phyloP scores from a whole-genome alignment of 2,797 vertebrate genomes.

The Chelidonichthys spinosus region DNA sequence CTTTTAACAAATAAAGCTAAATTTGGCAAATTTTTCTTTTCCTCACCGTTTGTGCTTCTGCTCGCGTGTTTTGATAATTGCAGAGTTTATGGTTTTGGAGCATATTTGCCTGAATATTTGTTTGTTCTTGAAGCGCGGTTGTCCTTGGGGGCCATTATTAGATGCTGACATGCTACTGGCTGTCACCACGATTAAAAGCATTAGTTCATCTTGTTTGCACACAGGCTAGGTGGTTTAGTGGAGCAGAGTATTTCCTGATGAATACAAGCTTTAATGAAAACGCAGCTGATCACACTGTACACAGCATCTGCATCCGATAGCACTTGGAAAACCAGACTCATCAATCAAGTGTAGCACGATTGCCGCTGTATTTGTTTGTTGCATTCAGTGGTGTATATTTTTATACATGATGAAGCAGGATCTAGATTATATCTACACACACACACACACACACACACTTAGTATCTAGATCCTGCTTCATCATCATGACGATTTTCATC shows the following conservation, averaged over 20 bases:
- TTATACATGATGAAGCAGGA: no score
- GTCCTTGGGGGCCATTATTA: conserved; percentile 31
- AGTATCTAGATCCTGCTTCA: neutral
- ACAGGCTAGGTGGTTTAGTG: conserved; percentile 30
- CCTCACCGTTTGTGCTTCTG: neutral
- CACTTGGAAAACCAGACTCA: neutral
- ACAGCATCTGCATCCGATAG: conserved; percentile 10
- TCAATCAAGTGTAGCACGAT: conserved; percentile 10
- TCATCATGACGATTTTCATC: conserved; percentile 1
- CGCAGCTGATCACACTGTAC: conserved; percentile 21
- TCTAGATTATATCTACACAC: no score
- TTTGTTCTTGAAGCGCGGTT: conserved; percentile 28
- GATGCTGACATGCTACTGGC: conserved; percentile 48
- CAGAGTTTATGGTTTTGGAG: conserved; percentile 31
- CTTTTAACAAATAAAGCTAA: neutral
- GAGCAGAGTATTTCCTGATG: conserved; percentile 17
- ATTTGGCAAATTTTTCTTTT: conserved; percentile 9
- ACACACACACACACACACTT: neutral
- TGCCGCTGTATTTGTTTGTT: neutral
- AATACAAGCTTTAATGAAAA: conserved; percentile 19
- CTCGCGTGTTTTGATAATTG: conserved; percentile 41
- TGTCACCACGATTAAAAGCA: conserved; percentile 52
- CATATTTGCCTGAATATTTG: conserved; percentile 21
- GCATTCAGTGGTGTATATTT: conserved; percentile 4
- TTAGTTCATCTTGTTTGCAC: conserved; percentile 44